Percentiles rank a stretch among this genome's conserved stretches.
Conservation (phyloP, 2,797 vertebrate genomes). For the Pangasius djambal region DNA sequence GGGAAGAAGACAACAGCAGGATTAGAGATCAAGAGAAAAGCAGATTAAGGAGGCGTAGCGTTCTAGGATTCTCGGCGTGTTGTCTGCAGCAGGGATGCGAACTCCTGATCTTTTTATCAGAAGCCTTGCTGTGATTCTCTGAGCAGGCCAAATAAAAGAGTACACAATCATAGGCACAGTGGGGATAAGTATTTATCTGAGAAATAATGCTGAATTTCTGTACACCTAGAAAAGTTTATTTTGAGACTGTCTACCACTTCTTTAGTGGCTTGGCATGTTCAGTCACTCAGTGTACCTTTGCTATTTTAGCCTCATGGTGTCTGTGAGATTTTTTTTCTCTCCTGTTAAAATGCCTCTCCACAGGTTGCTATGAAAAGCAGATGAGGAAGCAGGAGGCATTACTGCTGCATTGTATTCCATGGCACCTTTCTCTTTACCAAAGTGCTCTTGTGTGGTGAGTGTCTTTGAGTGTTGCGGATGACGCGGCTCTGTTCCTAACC, state of each 20-base stretch:
- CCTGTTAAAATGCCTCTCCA: conserved; percentile 9
- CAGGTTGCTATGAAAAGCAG: conserved; percentile 31
- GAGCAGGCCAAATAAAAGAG: conserved; percentile 8
- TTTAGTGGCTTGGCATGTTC: background rate
- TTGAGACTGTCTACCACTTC: background rate
- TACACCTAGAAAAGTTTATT: conserved; percentile 3
- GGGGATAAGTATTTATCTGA: background rate
- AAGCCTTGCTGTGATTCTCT: conserved; percentile 11
- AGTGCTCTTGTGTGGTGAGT: conserved; percentile 13
- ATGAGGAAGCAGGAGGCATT: conserved; percentile 38
- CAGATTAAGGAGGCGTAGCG: conserved; percentile 39
- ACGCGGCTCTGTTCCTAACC: background rate
- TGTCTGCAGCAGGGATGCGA: background rate
- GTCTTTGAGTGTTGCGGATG: conserved; percentile 11
- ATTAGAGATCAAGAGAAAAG: conserved; percentile 46
- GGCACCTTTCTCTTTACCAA: conserved; percentile 12
- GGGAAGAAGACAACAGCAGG: conserved; percentile 38
- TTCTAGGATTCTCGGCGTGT: conserved; percentile 22
- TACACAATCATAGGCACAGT: background rate
- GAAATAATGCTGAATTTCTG: background rate
- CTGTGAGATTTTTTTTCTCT: background rate
- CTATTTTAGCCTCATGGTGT: conserved; percentile 8
- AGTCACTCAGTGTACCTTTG: conserved; percentile 1
- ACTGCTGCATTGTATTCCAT: background rate
- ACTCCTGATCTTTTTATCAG: conserved; percentile 42